A percentile compares a stretch with the other conserved stretches of the same genome.
phyloP scores from a whole-genome alignment of 2,888 invertebrate species.

The Scelioninae gen. 2 region DNA sequence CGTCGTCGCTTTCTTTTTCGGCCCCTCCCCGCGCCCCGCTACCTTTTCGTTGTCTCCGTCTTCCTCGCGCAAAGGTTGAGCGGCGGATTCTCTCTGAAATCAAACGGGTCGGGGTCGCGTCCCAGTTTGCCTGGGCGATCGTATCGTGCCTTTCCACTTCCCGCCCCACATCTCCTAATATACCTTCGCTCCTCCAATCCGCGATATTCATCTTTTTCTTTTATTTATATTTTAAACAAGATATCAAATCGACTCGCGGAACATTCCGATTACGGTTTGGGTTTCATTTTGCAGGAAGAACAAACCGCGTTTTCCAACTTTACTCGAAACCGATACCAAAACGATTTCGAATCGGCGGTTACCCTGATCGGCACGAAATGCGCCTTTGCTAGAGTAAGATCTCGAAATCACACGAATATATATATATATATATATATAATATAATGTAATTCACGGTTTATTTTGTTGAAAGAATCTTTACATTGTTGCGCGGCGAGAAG shows the following conservation, averaged over 20 bases:
- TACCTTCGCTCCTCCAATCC: slow-evolving; percentile 47
- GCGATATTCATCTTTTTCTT: slow-evolving; percentile 38
- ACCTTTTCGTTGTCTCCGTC: slow-evolving; percentile 23
- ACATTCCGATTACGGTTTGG: slow-evolving; percentile 1
- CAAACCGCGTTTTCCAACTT: not conserved
- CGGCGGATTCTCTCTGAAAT: slow-evolving; percentile 47
- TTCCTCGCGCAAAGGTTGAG: slow-evolving; percentile 40
- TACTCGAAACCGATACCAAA: too few species aligned
- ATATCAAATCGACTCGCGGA: slow-evolving; percentile 23
- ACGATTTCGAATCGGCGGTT: too few species aligned
- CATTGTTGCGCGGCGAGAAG: too few species aligned
- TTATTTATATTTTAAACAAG: slow-evolving; percentile 50
- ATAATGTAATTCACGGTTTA: too few species aligned
- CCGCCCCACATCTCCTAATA: slow-evolving; percentile 50
- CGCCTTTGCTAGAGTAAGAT: too few species aligned
- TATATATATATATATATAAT: too few species aligned
- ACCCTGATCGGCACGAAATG: too few species aligned
- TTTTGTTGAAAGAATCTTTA: too few species aligned
- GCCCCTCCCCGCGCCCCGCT: slow-evolving; percentile 7
- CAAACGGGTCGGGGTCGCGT: slow-evolving; percentile 59
- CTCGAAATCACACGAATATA: too few species aligned
- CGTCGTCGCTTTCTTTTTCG: not conserved
- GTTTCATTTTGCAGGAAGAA: not conserved
- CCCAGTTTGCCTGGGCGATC: slow-evolving; percentile 58
- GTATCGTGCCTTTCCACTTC: slow-evolving; percentile 53